Evolutionary conservation across 2,113 vertebrate species (phyloP), one percentile per base, ranked within the genome.

Genomic region (Gallinago paraguaiae): DNA sequence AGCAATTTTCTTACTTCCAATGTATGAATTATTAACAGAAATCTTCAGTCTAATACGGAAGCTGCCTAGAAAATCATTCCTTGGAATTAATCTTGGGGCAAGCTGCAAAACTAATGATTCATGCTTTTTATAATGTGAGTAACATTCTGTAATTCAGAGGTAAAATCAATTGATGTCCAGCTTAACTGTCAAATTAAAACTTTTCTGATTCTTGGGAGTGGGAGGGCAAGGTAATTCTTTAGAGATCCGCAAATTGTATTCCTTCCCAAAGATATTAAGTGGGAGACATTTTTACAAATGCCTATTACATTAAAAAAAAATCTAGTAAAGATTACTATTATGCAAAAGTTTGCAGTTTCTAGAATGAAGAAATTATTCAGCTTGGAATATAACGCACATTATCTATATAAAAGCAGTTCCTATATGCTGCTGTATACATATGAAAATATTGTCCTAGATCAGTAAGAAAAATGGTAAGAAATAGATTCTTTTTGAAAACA

Each of bases 1-100:
- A 78, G 8, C 11, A 86, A 74, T 93, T 96, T 95, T 93, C 68
- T 91, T 45, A 56, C 82, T 92, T 78, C 15, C 45, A 76, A 53
- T 71, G 13, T 12, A 60, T 82, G 35, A 95, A 90, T 92, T 96
- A 96, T 93, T 96, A 65, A 74, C 54, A 90, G 24, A 82, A 13
- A 17, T 54, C 28, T 23, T 78, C 79, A 79, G 67, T 84, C 71
- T 92, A 92, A 87, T 85, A 75, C 51, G 35, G 79, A 76, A 94
- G 54, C 37, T 90, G 5, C 79, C 75, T 83, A 20, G 35, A 46
- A 95, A 94, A 76, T 46, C 2, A 63, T 71, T 75, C 53, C 37
- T 90, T 61, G 53, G 48, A 71, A 91, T 81, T 53, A 93, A 92
- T 91, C 81, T 75, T 77, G 71, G 64, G 88, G 57, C 51, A 93